A percentile compares a stretch with the other conserved stretches of the same genome.
These are phyloP conservation scores for Sebastes alutus DNA, from an alignment of 2,797 vertebrate genomes.

Conservation along the genomic window DNA sequence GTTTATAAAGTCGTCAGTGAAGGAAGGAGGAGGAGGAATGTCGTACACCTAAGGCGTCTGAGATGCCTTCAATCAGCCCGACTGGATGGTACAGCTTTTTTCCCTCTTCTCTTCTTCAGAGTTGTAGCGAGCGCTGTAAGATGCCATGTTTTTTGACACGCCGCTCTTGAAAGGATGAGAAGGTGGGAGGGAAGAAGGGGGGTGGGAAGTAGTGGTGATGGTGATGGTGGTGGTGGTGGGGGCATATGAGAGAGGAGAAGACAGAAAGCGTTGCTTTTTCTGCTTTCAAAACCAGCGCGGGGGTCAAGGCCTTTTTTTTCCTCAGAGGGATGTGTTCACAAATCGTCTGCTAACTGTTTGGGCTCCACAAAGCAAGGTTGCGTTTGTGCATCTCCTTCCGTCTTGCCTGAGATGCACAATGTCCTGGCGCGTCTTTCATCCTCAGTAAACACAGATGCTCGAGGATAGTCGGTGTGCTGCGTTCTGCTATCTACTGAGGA, in stretches of 20 bases:
- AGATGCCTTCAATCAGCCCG: conserved; percentile 78
- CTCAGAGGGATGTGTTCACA: conserved; percentile 53
- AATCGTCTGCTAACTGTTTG: conserved; percentile 65
- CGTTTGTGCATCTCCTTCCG: conserved; percentile 58
- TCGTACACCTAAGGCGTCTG: conserved; percentile 80
- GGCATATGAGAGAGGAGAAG: conserved; percentile 32
- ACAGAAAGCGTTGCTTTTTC: conserved; percentile 56
- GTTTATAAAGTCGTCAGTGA: conserved; percentile 81
- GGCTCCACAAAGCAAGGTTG: conserved; percentile 62
- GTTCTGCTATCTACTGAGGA: conserved; percentile 60
- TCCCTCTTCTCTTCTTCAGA: conserved; percentile 69
- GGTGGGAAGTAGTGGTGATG: not conserved
- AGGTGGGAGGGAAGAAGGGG: conserved; percentile 8
- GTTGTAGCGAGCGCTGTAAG: conserved; percentile 71
- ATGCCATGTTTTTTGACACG: conserved; percentile 82
- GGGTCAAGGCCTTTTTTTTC: conserved; percentile 63
- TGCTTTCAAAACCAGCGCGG: conserved; percentile 32
- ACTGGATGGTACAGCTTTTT: conserved; percentile 77
- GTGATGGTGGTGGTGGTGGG: not conserved
- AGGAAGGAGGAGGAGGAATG: conserved; percentile 77
- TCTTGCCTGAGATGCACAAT: conserved; percentile 56
- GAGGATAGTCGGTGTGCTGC: conserved; percentile 44
- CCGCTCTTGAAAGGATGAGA: conserved; percentile 72
- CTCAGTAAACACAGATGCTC: conserved; percentile 70
- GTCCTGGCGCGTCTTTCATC: conserved; percentile 61